Percentiles rank a stretch among this genome's conserved stretches.
Conservation (phyloP, 2,888 invertebrate species). For the Pammene fasciana region DNA sequence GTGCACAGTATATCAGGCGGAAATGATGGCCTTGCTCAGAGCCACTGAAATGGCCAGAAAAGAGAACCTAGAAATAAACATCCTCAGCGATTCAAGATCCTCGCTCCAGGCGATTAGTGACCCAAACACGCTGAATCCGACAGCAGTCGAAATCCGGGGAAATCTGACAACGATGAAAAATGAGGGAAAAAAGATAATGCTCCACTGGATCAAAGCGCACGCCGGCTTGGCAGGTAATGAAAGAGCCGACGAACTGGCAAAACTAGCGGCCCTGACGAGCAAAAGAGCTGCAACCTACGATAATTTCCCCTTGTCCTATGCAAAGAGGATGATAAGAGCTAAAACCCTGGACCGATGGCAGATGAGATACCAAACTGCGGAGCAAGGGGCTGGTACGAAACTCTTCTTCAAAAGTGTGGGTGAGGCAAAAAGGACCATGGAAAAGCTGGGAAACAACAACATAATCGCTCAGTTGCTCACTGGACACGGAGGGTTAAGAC, state of each 20-base stretch:
- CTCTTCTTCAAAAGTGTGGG: neutral
- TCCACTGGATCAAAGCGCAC: neutral
- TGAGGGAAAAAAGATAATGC: neutral
- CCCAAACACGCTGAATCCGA: neutral
- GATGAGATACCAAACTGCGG: neutral
- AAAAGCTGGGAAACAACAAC: neutral
- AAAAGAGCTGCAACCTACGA: neutral
- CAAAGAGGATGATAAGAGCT: neutral
- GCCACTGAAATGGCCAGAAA: neutral
- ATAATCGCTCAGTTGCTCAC: neutral
- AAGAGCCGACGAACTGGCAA: neutral
- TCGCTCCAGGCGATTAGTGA: neutral
- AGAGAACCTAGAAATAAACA: neutral
- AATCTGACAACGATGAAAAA: neutral
- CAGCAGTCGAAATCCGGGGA: neutral
- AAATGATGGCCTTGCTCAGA: neutral
- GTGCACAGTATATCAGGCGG: neutral
- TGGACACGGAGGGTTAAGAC: neutral
- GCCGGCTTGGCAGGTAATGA: neutral
- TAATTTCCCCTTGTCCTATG: neutral
- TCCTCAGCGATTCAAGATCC: neutral
- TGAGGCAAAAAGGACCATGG: too few relatives aligned
- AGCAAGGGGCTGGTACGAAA: neutral
- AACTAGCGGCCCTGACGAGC: neutral
- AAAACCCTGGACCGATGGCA: neutral